Base-by-base conservation (phyloP, 2,888 invertebrate genomes). In the Drosophila infuscata region DNA sequence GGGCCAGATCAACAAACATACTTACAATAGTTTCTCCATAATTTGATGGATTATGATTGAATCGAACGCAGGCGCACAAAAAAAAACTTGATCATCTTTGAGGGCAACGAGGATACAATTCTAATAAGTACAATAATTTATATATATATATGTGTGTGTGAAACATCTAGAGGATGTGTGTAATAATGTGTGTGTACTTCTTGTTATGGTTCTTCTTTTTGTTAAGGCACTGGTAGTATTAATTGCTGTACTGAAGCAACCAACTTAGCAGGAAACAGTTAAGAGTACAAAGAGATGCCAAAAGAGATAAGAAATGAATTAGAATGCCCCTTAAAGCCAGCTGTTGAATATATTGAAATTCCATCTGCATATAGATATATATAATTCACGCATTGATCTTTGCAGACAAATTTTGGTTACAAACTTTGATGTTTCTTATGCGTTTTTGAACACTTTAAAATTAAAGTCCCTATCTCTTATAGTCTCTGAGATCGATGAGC, bases 1-100 rank as follows among this genome's bases (percentile, higher is more conserved):
- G 92, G 92, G 87, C 89, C 92, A 92, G 92, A 92, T 92, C 92
- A 88, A 70, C 46, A 70, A 65, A 64, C 72, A 79, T 74, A 72
- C 83, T 76, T 74, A 80, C 81, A 79, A 76, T 80, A 82, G 83
- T 86, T 81, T 82, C 70, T 82, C 79, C 75, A 58, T 70, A 71
- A 70, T 60, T 56, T 69, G 51, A 73, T 79, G 76, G 35, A 63
- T 64, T 46, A 64, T 80, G 81, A 76, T 70, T 76, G 67, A 68
- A 62, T 69, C 60, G 60, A 72, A 74, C 68, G 75, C 75, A 64
- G 69, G 52, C 69, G 74, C 71, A 74, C 52, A 5, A 73, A 63
- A 25, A 25, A 25, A 41, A 63, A 81, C 81, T 79, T 74, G 74
- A 79, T 79, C 81, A 81, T 67, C 56, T 53, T 60, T 62, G 61